Base-by-base conservation (phyloP, 2,113 vertebrate species). In the Progne subis region DNA sequence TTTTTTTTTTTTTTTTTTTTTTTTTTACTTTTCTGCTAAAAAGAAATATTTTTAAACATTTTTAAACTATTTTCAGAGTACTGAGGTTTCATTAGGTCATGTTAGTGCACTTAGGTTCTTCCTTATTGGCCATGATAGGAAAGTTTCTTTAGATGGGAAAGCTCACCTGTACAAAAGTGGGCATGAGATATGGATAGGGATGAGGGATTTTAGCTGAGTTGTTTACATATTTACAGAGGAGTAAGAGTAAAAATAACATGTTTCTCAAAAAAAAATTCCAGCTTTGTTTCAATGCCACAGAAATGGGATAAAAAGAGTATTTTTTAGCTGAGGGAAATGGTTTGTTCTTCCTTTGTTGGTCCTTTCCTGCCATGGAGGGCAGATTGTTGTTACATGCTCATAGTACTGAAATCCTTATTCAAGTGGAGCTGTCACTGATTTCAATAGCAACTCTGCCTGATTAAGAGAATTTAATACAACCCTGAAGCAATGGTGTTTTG, bases 401-500 rank as follows among this genome's bases (percentile, higher is more conserved):
- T 67, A 79, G 31, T 15, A 49, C 47, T 57, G 47, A 94, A 94
- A 83, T 95, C 74, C 61, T 90, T 85, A 50, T 43, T 94, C 55
- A 63, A 76, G 81, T 59, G 90, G 83, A 91, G 71, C 78, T 95
- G 84, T 94, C 78, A 92, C 60, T 76, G 87, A 80, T 95, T 95
- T 92, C 88, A 94, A 55, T 77, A 67, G 84, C 67, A 94, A 34
- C 50, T 69, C 49, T 69, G 37, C 60, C 86, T 93, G 80, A 95
- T 93, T 93, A 93, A 93, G 86, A 90, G 64, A 88, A 70, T 67
- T 78, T 68, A 94, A 77, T 59, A 90, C 64, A 49, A 52, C 86
- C 86, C 80, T 74, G 64, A 95, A 96, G 92, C 79, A 83, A 65
- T 32, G 20, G 34, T 88, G 79, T 78, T 96, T 71, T 93, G 86